Conservation (phyloP, 2,797 vertebrate species). For the Molossus molossus region DNA sequence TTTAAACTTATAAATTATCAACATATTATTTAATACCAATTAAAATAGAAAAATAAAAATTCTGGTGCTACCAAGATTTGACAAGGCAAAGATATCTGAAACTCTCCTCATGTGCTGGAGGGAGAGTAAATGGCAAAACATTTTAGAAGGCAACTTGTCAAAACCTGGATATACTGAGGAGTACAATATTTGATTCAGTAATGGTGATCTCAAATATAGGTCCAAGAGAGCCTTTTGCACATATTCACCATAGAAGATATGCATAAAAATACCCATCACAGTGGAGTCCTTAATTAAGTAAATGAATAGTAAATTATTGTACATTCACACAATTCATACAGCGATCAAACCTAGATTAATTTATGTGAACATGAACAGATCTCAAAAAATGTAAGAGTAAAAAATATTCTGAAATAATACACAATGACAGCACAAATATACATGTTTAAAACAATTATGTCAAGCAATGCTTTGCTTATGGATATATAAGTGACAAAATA, state of each 20-base stretch:
- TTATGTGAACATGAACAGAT: neutral
- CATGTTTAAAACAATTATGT: constrained; percentile 28
- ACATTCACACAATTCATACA: neutral
- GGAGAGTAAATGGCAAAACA: neutral
- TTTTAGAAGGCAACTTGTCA: neutral
- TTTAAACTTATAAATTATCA: neutral
- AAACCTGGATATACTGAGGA: neutral
- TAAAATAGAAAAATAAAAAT: constrained; percentile 42
- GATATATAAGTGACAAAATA: constrained; percentile 58
- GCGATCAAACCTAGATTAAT: constrained; percentile 45
- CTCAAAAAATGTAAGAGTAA: constrained; percentile 29
- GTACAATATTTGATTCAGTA: neutral
- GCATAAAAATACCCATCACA: constrained; percentile 31
- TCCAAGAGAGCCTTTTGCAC: neutral
- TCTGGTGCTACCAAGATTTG: neutral
- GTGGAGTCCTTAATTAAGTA: constrained; percentile 39
- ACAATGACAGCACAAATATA: neutral
- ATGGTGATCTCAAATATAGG: constrained; percentile 31
- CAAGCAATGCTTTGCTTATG: constrained; percentile 35
- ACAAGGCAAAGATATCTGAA: neutral
- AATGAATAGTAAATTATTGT: constrained; percentile 65
- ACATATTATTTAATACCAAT: neutral
- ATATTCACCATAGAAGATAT: constrained; percentile 4
- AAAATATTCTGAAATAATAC: constrained; percentile 19
- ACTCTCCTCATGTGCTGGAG: neutral